Evolutionary conservation across 2,113 vertebrate species (phyloP).

Genomic region (Catharus fuscescens): DNA sequence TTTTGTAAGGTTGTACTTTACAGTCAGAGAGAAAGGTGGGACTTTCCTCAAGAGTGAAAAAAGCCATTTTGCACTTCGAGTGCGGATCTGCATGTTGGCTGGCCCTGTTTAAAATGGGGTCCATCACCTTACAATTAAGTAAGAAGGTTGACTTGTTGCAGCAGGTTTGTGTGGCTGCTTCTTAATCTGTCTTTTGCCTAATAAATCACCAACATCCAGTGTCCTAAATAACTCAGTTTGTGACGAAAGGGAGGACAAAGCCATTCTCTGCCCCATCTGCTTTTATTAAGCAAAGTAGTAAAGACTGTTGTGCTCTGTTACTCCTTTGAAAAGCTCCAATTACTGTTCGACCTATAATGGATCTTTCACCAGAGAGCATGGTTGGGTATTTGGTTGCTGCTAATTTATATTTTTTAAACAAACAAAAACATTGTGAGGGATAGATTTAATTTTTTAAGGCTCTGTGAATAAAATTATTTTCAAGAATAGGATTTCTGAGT

Average conservation of each 20-base stretch:
- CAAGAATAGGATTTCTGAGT: background rate
- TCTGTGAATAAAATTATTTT: background rate
- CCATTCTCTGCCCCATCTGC: background rate
- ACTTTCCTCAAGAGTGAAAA: background rate
- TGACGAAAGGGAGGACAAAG: background rate
- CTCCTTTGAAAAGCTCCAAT: background rate
- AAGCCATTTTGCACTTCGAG: background rate
- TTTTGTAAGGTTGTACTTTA: background rate
- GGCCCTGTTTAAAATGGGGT: background rate
- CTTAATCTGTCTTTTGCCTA: background rate
- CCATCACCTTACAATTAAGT: fast-evolving
- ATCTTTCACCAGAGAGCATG: background rate
- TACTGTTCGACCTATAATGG: background rate
- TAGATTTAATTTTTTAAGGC: background rate
- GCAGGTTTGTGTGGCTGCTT: background rate
- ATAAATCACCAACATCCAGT: background rate
- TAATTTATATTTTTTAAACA: background rate
- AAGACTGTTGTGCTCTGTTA: background rate
- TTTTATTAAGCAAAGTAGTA: background rate
- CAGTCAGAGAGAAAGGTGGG: background rate
- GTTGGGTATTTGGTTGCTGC: background rate
- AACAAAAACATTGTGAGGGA: background rate
- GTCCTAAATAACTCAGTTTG: background rate
- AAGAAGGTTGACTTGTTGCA: background rate
- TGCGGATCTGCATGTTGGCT: background rate